A percentile compares a stretch with the other conserved stretches of the same genome.
Conservation (phyloP, 1,140 invertebrate species). For the Diachasma alloeum region DNA sequence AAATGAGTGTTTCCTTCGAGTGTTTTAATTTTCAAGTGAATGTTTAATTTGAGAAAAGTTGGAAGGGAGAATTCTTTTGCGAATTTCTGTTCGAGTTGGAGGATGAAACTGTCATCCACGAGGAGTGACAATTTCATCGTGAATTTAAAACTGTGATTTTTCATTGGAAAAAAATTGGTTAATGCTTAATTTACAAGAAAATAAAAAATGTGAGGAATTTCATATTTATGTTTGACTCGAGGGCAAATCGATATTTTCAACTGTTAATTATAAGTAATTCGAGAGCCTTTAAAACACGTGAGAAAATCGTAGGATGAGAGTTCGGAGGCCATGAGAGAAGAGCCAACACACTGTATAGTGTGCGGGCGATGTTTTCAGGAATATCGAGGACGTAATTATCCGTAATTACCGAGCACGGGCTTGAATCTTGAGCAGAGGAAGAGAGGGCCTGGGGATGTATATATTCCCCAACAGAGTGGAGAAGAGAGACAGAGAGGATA, state of each 20-base stretch:
- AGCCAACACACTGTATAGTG: slow-evolving; percentile 33
- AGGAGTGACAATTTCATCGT: too few species aligned
- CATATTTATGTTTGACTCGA: not conserved
- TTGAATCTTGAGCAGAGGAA: slow-evolving; percentile 48
- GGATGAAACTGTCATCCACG: too few species aligned
- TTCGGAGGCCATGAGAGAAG: slow-evolving; percentile 16
- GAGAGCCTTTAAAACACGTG: slow-evolving; percentile 25
- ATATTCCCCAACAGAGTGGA: not conserved
- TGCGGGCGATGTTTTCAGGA: slow-evolving; percentile 58
- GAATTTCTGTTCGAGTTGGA: too few species aligned
- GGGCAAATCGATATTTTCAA: slow-evolving; percentile 15
- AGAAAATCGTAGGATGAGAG: slow-evolving; percentile 31
- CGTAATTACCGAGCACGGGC: slow-evolving; percentile 60
- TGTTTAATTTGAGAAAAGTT: not conserved
- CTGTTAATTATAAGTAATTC: slow-evolving; percentile 30
- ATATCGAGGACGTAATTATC: slow-evolving; percentile 65
- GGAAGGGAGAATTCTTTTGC: not conserved
- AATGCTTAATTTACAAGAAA: not conserved
- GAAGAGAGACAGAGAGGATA: slow-evolving; percentile 34
- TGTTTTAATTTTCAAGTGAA: not conserved
- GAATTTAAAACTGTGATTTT: not conserved
- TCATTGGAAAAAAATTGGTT: too few species aligned
- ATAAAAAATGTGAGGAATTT: not conserved
- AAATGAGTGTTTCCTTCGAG: not conserved
- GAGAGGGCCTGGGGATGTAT: slow-evolving; percentile 13